phyloP scores from a whole-genome alignment of 2,888 invertebrate genomes.

The Drosophila recens region DNA sequence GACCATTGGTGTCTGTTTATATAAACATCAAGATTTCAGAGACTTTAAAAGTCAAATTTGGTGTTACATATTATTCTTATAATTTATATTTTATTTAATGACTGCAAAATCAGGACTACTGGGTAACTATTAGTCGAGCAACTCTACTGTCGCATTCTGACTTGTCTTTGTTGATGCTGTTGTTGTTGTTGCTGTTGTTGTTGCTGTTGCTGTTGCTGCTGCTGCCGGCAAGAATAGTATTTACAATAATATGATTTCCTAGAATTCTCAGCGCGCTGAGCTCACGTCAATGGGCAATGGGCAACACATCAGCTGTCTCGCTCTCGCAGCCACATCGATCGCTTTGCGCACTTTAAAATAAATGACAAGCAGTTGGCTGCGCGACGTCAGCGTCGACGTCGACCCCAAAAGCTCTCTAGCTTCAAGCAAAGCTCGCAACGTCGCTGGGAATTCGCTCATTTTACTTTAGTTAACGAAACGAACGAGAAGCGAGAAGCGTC shows the following conservation, averaged over 20 bases:
- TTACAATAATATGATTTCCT: constrained; percentile 69
- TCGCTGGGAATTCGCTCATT: constrained; percentile 62
- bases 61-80: too few species aligned
- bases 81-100: too few species aligned
- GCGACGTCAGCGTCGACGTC: constrained; percentile 6
- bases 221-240: constrained; percentile 50
- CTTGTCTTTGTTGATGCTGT: constrained; percentile 3
- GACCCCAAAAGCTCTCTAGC: constrained; percentile 27
- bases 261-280: constrained; percentile 63
- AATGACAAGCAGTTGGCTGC: constrained; percentile 33
- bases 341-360: constrained; percentile 47
- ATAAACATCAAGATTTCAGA: neutral
- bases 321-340: constrained; percentile 50
- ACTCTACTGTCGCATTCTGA: neutral
- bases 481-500: constrained; percentile 79
- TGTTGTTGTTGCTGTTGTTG: constrained; percentile 13
- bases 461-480: constrained; percentile 83
- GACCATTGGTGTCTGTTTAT: neutral
- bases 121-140: neutral
- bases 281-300: constrained; percentile 45
- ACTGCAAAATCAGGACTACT: neutral
- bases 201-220: too few species aligned
- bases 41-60: too few species aligned
- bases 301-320: constrained; percentile 31
- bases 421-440: constrained; percentile 28